Evolutionary conservation across 2,888 invertebrate genomes (phyloP).

Genomic region (Octonoba sinensis): DNA sequence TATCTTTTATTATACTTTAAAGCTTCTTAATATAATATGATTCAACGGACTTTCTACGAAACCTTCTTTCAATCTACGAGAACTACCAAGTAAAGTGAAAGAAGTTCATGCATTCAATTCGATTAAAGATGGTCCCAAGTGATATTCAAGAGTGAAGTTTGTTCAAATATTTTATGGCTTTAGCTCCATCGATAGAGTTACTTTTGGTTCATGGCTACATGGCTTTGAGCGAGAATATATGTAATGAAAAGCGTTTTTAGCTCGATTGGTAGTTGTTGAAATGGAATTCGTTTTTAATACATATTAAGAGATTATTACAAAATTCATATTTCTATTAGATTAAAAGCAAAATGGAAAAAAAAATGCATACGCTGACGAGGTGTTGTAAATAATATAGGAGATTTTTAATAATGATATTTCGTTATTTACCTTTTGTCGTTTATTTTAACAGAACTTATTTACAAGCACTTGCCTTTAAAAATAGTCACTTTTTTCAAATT

Average conservation of each 20-base stretch:
- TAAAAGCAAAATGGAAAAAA: no score
- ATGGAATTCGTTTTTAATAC: not conserved
- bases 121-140: slow-evolving; percentile 34
- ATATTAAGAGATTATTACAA: no score
- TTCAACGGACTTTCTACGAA: not conserved
- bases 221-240: slow-evolving; percentile 2
- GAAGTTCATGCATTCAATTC: slow-evolving; percentile 20
- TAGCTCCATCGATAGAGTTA: slow-evolving; percentile 11
- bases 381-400: no score
- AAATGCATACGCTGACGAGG: no score
- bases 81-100: not conserved
- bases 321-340: no score
- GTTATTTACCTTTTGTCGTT: no score
- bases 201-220: slow-evolving; percentile 43
- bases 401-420: no score
- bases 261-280: not conserved
- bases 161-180: not conserved
- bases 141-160: slow-evolving; percentile 40
- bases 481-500: no score
- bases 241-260: slow-evolving; percentile 21
- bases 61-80: no score
- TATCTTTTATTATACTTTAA: slow-evolving; percentile 22
- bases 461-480: no score
- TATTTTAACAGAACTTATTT: no score
- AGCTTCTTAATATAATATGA: no score